Evolutionary conservation across 2,113 vertebrate species (phyloP).

Genomic region (Pseudopodoces humilis): DNA sequence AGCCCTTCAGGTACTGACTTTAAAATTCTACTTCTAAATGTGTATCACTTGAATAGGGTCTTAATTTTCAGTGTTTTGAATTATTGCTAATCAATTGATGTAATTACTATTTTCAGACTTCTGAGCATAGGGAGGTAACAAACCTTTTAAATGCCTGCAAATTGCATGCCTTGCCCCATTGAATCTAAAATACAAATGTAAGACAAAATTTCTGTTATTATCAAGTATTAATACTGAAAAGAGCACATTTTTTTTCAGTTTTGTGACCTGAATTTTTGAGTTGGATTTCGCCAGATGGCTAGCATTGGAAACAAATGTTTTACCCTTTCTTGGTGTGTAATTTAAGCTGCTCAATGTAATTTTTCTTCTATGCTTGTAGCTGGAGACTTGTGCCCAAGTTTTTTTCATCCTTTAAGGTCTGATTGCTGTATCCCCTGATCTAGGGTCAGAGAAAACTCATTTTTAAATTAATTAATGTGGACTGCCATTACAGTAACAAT

Average conservation of each 20-base stretch:
- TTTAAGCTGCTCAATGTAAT: background rate
- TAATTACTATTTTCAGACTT: background rate
- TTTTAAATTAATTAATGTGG: background rate
- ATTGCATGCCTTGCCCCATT: background rate
- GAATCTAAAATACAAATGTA: background rate
- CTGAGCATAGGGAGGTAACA: background rate
- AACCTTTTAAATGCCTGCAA: background rate
- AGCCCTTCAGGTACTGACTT: slow-evolving; percentile 84
- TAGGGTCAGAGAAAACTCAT: background rate
- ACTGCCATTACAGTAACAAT: background rate
- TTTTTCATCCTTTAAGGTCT: background rate
- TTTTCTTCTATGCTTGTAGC: background rate
- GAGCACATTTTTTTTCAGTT: background rate
- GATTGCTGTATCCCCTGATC: background rate
- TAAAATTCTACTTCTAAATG: background rate
- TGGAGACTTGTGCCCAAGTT: background rate
- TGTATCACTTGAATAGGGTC: background rate
- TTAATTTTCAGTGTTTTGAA: background rate
- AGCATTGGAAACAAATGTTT: background rate
- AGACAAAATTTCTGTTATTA: background rate
- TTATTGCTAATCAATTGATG: background rate
- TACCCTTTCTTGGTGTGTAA: background rate
- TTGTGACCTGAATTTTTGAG: background rate
- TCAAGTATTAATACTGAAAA: background rate
- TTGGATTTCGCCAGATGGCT: background rate